A percentile compares a stretch with the other conserved stretches of the same genome.
Conservation (phyloP, 2,888 invertebrate genomes). For the Athripsodes cinereus region DNA sequence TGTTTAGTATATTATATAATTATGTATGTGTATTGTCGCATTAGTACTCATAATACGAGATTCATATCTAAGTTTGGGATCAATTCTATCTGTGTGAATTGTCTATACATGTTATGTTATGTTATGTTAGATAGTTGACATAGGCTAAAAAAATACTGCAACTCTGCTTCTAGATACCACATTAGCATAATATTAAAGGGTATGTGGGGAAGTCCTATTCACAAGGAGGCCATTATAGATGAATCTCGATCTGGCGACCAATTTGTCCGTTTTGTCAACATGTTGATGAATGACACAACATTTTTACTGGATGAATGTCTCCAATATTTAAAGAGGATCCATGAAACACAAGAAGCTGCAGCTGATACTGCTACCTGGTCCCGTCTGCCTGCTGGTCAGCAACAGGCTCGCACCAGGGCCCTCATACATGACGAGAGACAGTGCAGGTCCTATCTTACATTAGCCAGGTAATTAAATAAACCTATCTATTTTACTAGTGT, state of each 20-base stretch:
- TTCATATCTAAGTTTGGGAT: no score
- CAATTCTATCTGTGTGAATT: no score
- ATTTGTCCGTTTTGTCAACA: slow-evolving; percentile 94
- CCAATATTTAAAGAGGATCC: slow-evolving; percentile 79
- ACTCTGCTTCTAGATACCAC: slow-evolving; percentile 71
- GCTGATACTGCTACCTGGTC: slow-evolving; percentile 64
- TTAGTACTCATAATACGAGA: no score
- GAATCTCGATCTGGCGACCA: slow-evolving; percentile 88
- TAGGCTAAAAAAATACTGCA: no score
- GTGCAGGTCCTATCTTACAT: slow-evolving; percentile 83
- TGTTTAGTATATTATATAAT: no score
- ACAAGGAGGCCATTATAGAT: slow-evolving; percentile 76
- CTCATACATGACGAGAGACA: slow-evolving; percentile 79
- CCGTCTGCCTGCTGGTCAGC: slow-evolving; percentile 59
- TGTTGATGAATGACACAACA: slow-evolving; percentile 98
- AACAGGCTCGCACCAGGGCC: slow-evolving; percentile 71
- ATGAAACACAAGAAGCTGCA: slow-evolving; percentile 82
- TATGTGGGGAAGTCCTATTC: slow-evolving; percentile 90
- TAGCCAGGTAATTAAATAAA: slow-evolving; percentile 60
- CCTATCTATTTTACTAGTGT: no score
- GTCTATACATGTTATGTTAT: no score
- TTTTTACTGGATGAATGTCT: slow-evolving; percentile 94
- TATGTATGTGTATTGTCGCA: no score
- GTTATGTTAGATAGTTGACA: no score
- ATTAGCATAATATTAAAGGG: slow-evolving; percentile 95